A percentile compares a stretch with the other conserved stretches of the same genome.
Conservation (phyloP, 1,140 invertebrate species). For the Thaumatotibia leucotreta region DNA sequence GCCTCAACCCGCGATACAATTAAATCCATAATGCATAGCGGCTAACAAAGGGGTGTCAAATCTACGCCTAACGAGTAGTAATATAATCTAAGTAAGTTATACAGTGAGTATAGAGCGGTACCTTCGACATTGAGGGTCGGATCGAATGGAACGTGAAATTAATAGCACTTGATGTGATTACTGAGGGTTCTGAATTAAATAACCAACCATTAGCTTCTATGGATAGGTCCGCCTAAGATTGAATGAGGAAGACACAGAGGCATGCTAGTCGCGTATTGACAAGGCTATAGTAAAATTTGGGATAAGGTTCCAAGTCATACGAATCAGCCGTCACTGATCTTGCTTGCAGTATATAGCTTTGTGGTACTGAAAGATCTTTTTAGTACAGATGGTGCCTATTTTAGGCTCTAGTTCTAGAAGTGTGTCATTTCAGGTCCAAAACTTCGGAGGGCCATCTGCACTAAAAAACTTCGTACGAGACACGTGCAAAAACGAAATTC, state of each 20-base stretch:
- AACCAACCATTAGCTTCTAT: slow-evolving; percentile 40
- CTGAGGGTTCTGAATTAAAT: slow-evolving; percentile 41
- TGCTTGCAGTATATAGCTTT: too few species aligned
- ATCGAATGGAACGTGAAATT: slow-evolving; percentile 46
- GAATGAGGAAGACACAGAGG: not conserved
- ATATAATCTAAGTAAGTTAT: slow-evolving; percentile 5
- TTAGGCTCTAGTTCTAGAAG: too few species aligned
- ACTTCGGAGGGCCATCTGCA: too few species aligned
- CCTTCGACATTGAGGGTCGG: slow-evolving; percentile 27
- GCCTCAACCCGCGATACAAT: too few species aligned
- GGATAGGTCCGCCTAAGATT: slow-evolving; percentile 26
- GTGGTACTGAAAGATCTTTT: too few species aligned
- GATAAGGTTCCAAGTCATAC: too few species aligned
- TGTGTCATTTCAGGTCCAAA: too few species aligned
- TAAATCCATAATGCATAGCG: not conserved
- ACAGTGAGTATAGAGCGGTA: slow-evolving; percentile 7
- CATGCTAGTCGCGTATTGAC: not conserved
- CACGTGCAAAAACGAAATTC: too few species aligned
- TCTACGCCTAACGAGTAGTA: not conserved
- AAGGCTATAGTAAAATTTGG: not conserved
- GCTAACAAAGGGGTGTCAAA: not conserved
- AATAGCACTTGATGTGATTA: slow-evolving; percentile 49
- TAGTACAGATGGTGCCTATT: too few species aligned
- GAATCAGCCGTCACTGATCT: too few species aligned
- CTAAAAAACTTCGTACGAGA: too few species aligned